phyloP scores from a whole-genome alignment of 2,797 vertebrate genomes.

The Diplodus puntazzo region DNA sequence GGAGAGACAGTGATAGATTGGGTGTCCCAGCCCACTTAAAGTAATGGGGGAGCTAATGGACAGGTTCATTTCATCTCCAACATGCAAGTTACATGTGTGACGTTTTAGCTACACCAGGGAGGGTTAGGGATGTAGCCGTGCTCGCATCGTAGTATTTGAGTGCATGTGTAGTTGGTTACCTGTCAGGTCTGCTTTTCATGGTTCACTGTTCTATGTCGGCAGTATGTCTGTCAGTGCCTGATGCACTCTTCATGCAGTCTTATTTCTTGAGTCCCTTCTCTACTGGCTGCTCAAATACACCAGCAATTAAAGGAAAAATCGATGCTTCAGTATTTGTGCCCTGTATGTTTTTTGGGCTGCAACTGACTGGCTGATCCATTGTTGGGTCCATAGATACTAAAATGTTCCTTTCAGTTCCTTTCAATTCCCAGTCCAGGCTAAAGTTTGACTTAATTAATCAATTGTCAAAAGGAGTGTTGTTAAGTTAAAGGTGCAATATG shows the following conservation, averaged over 20 bases:
- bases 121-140: constrained; percentile 4
- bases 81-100: neutral
- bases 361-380: too few relatives aligned
- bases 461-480: too few relatives aligned
- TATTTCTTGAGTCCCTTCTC: neutral
- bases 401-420: too few relatives aligned
- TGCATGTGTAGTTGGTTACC: constrained; percentile 16
- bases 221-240: constrained; percentile 6
- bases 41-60: constrained; percentile 25
- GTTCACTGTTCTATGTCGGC: neutral
- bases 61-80: constrained; percentile 1
- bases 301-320: neutral
- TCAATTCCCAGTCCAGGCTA: too few relatives aligned
- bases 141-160: neutral
- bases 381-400: too few relatives aligned
- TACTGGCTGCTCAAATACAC: neutral
- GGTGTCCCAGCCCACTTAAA: constrained; percentile 24
- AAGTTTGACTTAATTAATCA: too few relatives aligned
- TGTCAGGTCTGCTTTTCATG: constrained; percentile 58
- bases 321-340: neutral
- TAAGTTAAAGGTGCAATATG: too few relatives aligned
- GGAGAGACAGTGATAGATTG: constrained; percentile 47
- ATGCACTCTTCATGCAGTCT: constrained; percentile 6
- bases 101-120: neutral
- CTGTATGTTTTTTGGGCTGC: neutral